A percentile compares a stretch with the other conserved stretches of the same genome.
Evolutionary conservation across 2,797 vertebrate genomes (phyloP).

Genomic region (Vireo griseus): DNA sequence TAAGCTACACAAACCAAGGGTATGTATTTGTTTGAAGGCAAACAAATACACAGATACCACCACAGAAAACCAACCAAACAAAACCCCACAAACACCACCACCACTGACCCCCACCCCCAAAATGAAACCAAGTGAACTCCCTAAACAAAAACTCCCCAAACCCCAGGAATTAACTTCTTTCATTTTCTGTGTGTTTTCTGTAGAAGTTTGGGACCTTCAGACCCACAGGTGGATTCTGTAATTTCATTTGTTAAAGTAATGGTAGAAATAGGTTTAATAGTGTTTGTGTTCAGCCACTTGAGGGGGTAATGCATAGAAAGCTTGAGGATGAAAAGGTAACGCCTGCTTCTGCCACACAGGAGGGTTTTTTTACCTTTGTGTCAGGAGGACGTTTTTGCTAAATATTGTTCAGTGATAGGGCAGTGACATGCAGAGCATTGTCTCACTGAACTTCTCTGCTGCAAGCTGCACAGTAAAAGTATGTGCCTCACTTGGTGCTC

Average conservation of each 20-base stretch:
- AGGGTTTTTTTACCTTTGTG: not conserved
- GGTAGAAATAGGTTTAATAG: not conserved
- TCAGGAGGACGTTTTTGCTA: not conserved
- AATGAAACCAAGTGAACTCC: not conserved
- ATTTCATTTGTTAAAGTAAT: not conserved
- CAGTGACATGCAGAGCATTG: not conserved
- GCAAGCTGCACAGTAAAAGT: not conserved
- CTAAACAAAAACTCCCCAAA: fast-evolving
- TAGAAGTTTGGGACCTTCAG: not conserved
- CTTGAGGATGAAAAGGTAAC: not conserved
- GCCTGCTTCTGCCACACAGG: not conserved
- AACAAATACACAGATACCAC: not conserved
- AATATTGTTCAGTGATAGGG: not conserved
- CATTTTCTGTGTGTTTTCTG: fast-evolving
- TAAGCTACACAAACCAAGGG: not conserved
- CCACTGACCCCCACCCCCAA: too few relatives aligned
- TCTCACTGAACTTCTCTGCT: not conserved
- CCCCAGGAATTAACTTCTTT: not conserved
- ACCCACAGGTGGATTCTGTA: not conserved
- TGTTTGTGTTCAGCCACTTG: not conserved
- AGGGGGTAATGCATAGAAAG: not conserved
- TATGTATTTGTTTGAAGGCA: not conserved
- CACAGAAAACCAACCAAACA: not conserved
- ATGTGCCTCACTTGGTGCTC: not conserved
- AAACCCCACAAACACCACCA: not conserved